These are phyloP conservation scores for Bettongia penicillata DNA, from an alignment of 2,113 vertebrate genomes.

Conservation along the genomic window DNA sequence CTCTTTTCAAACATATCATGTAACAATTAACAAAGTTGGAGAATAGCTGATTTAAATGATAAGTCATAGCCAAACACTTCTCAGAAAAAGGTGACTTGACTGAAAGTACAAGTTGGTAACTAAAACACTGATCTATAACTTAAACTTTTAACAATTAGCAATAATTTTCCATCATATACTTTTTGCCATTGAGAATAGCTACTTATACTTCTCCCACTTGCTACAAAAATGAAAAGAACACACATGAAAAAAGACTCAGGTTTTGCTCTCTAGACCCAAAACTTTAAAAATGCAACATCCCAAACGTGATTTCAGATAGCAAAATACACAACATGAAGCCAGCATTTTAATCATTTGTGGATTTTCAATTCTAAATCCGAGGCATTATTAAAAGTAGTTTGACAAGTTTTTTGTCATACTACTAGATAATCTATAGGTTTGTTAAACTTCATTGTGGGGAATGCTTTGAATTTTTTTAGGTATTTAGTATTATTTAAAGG, in stretches of 20 bases:
- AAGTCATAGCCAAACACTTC: not conserved
- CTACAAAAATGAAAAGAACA: not conserved
- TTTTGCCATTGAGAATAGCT: not conserved
- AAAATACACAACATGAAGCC: not conserved
- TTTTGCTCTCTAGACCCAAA: not conserved
- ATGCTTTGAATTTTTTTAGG: not conserved
- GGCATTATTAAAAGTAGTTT: not conserved
- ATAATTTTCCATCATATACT: not conserved
- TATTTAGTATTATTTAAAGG: not conserved
- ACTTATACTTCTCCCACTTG: not conserved
- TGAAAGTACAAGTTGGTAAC: not conserved
- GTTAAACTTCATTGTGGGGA: not conserved
- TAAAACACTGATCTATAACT: not conserved
- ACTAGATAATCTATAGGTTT: not conserved
- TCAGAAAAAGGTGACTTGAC: not conserved
- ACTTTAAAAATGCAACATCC: not conserved
- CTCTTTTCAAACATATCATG: not conserved
- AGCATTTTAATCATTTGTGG: not conserved
- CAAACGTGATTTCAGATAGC: not conserved
- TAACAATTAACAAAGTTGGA: not conserved
- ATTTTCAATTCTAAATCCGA: not conserved
- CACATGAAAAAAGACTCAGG: not conserved
- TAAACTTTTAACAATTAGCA: not conserved
- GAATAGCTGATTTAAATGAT: not conserved
- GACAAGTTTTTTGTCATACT: not conserved